These are phyloP conservation scores for Heliconius aoede DNA, from an alignment of 2,888 invertebrate genomes.

Conservation along the genomic window DNA sequence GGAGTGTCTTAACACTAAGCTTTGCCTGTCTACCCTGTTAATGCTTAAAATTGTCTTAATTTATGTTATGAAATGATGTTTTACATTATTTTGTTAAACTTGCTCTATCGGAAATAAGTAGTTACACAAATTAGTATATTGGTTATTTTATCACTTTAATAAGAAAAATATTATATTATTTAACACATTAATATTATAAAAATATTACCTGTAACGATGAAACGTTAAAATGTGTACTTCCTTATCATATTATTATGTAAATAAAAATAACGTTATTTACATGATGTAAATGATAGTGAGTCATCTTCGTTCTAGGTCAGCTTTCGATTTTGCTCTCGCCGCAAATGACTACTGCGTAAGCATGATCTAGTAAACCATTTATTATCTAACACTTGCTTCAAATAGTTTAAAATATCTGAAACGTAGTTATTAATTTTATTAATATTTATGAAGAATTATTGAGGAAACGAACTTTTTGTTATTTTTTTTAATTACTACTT, in stretches of 20 bases:
- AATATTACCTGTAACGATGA: neutral
- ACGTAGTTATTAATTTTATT: neutral
- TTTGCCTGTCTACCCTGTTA: too few species aligned
- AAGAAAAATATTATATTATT: neutral
- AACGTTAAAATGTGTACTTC: neutral
- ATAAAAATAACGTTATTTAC: neutral
- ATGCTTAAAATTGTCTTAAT: too few species aligned
- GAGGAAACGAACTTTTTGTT: neutral
- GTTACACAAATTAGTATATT: neutral
- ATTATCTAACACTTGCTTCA: constrained; percentile 33
- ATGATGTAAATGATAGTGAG: constrained; percentile 18
- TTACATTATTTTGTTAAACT: too few species aligned
- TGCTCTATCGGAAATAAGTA: neutral
- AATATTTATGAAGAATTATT: neutral
- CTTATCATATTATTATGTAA: neutral
- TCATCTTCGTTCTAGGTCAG: constrained; percentile 36
- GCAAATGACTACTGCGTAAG: constrained; percentile 34
- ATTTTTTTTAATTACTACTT: too few species aligned
- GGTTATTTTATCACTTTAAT: neutral
- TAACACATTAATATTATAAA: too few species aligned
- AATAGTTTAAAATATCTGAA: neutral
- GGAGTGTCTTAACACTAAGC: too few species aligned
- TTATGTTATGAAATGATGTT: too few species aligned
- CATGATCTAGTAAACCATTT: constrained; percentile 32
- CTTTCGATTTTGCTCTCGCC: constrained; percentile 38